phyloP scores from a whole-genome alignment of 1,140 invertebrate species.

The Drosophila kanapiae region DNA sequence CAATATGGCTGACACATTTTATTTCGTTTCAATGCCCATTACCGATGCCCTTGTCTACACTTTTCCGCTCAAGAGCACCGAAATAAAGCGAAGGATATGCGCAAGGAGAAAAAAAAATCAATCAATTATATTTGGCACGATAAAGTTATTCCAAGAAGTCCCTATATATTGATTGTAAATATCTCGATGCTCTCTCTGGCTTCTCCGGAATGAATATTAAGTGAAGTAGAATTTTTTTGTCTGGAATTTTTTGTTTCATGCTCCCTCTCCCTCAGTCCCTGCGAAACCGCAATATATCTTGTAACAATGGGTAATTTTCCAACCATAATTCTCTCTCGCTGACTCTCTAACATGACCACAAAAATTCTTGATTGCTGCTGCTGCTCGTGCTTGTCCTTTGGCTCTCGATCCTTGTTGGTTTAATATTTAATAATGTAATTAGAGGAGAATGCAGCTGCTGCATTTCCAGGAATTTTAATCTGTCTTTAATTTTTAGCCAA shows the following conservation, averaged over 20 bases:
- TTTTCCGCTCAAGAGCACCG: conserved; percentile 45
- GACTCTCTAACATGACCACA: conserved; percentile 11
- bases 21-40: conserved; percentile 54
- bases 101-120: conserved; percentile 49
- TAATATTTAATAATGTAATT: conserved; percentile 47
- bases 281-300: conserved; percentile 3
- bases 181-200: conserved; percentile 8
- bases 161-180: conserved; percentile 37
- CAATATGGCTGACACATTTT: conserved; percentile 58
- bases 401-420: conserved; percentile 2
- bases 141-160: conserved; percentile 37
- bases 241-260: neutral
- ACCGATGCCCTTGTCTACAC: conserved; percentile 57
- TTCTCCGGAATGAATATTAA: conserved; percentile 40
- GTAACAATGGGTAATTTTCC: conserved; percentile 22
- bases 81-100: conserved; percentile 26
- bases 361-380: conserved; percentile 4
- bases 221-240: conserved; percentile 23
- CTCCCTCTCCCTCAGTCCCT: neutral
- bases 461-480: neutral
- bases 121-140: conserved; percentile 57
- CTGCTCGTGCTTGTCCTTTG: neutral
- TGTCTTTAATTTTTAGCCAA: neutral
- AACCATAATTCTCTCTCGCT: conserved; percentile 19
- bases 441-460: conserved; percentile 13